Evolutionary conservation across 2,797 vertebrate genomes (phyloP), one percentile per base, ranked within the genome.

Genomic region (Simalia tracyae): DNA sequence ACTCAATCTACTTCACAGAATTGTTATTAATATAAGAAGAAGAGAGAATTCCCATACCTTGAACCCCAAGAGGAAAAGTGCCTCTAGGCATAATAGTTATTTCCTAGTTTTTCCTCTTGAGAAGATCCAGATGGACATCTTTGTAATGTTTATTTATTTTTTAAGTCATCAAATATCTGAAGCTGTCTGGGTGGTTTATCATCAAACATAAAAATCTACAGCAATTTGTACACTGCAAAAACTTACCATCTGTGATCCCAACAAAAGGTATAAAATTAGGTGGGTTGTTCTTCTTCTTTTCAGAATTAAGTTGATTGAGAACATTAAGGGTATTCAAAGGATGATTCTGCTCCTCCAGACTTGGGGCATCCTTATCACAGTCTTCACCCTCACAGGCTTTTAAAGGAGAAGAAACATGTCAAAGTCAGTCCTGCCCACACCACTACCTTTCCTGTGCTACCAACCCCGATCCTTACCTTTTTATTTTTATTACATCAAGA

Each of bases 221-320:
- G 0, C 36, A 68, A 1, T 5, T 66, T 9, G 87, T 5, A 0
- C 7, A 1, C 7, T 60, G 17, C 15, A 61, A 92, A 9, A 61
- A 92, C 8, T 92, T 95, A 93, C 63, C 26, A 4, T 50, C 9
- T 92, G 84, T 84, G 91, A 94, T 94, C 1, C 50, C 90, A 19
- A 28, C 36, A n/a, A 95, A 93, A 87, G 89, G 5, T 50, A 94
- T 66, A 46, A 64, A 0, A 0, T 91, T 28, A 31, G 86, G 85
- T 85, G 10, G 4, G 1, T 93, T 95, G 36, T 1, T 46, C 26
- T 0, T 94, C 92, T 91, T 95, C n/a, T 6, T 84, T 42, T 91
- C 87, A 8, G 50, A 91, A 57, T 4, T 81, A 26, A 92, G 31
- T 12, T 92, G 90, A 76, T 64, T 88, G 14, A 61, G 64, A 91